Percentiles rank a stretch among this genome's conserved stretches.
phyloP scores from a whole-genome alignment of 2,888 invertebrate species.

The Eremobia ochroleuca region DNA sequence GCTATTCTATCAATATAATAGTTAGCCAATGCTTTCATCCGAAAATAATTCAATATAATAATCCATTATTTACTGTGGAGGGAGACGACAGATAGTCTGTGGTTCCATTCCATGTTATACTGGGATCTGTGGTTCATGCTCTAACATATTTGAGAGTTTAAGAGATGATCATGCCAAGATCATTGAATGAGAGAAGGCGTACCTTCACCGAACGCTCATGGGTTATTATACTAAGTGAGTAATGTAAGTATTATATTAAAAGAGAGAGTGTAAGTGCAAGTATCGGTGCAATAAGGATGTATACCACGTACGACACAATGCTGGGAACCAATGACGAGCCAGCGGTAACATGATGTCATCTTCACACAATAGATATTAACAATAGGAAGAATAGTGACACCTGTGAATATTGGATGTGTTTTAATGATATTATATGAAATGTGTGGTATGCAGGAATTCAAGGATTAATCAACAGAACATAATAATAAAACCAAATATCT shows the following conservation, averaged over 20 bases:
- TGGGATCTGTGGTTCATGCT: neutral
- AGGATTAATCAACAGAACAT: slow-evolving; percentile 17
- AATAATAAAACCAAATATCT: neutral
- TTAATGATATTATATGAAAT: slow-evolving; percentile 24
- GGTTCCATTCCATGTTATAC: neutral
- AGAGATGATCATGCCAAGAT: slow-evolving; percentile 8
- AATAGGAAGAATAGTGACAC: slow-evolving; percentile 64
- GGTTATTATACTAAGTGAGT: slow-evolving; percentile 1
- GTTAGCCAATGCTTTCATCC: neutral
- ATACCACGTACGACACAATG: slow-evolving; percentile 71
- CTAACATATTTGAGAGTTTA: neutral
- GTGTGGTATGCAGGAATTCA: slow-evolving; percentile 37
- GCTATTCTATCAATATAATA: neutral
- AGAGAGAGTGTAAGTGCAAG: slow-evolving; percentile 71
- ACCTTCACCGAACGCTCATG: slow-evolving; percentile 7
- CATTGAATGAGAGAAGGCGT: neutral
- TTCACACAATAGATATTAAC: slow-evolving; percentile 62
- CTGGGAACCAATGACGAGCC: slow-evolving; percentile 68
- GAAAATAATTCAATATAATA: neutral
- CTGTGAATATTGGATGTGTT: slow-evolving; percentile 48
- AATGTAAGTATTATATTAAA: slow-evolving; percentile 48
- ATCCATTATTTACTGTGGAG: neutral
- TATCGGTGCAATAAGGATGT: slow-evolving; percentile 71
- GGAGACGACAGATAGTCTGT: neutral
- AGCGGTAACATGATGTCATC: slow-evolving; percentile 66